phyloP scores from a whole-genome alignment of 2,113 vertebrate species.

The Carassius auratus region DNA sequence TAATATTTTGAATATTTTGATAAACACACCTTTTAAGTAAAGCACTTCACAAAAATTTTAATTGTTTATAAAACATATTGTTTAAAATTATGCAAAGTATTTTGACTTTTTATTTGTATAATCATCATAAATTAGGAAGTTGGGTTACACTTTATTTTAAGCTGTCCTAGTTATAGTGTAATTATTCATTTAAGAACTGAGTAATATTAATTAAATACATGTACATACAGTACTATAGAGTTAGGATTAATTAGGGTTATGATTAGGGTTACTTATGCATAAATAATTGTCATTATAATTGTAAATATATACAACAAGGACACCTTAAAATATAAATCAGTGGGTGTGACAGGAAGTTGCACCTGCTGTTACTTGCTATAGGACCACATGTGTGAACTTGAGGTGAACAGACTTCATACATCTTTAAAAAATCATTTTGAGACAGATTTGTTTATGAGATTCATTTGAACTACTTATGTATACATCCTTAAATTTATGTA shows the following conservation, averaged over 20 bases:
- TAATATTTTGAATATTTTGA: background rate
- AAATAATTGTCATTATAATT: too few relatives aligned
- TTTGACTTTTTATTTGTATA: background rate
- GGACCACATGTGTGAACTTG: background rate
- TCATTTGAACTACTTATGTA: background rate
- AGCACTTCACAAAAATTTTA: background rate
- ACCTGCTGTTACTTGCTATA: background rate
- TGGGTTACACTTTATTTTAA: background rate
- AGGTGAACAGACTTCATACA: background rate
- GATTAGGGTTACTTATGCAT: too few relatives aligned
- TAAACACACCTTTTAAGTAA: background rate
- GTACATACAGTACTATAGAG: too few relatives aligned
- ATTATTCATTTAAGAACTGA: too few relatives aligned
- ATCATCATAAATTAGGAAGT: background rate
- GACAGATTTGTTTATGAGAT: background rate
- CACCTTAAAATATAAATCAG: too few relatives aligned
- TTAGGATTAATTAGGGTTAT: too few relatives aligned
- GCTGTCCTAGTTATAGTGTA: too few relatives aligned
- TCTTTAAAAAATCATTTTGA: background rate
- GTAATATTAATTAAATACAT: too few relatives aligned
- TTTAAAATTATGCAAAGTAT: background rate
- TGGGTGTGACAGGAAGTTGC: too few relatives aligned
- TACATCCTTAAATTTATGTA: background rate
- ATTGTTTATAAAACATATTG: background rate
- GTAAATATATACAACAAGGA: too few relatives aligned